Evolutionary conservation across 2,797 vertebrate genomes (phyloP).

Genomic region (Serranus cabrilla): DNA sequence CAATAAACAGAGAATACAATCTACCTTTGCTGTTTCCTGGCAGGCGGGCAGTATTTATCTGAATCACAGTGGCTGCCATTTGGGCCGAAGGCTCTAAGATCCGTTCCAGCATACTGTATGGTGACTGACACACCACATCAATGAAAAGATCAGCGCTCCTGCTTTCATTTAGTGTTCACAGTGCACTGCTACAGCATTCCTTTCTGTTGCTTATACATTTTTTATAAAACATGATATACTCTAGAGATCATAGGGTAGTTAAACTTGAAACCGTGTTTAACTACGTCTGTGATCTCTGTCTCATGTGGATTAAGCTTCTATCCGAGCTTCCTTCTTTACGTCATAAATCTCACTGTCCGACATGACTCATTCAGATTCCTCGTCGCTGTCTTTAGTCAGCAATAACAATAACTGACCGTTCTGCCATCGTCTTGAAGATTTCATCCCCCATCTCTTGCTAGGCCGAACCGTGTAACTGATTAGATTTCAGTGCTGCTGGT

Average conservation of each 20-base stretch:
- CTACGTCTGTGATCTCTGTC: constrained; percentile 14
- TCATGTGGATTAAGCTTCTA: not conserved
- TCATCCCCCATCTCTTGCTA: constrained; percentile 37
- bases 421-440: constrained; percentile 39
- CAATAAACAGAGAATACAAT: constrained; percentile 1
- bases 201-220: constrained; percentile 28
- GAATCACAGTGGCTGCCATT: constrained; percentile 9
- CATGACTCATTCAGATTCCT: not conserved
- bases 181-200: constrained; percentile 10
- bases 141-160: constrained; percentile 30
- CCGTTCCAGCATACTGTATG: not conserved
- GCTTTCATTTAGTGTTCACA: constrained; percentile 25
- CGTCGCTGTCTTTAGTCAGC: constrained; percentile 40
- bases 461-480: constrained; percentile 58
- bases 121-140: constrained; percentile 34
- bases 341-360: not conserved
- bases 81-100: constrained; percentile 10
- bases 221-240: constrained; percentile 40
- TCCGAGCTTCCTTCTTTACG: not conserved
- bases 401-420: constrained; percentile 44
- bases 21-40: not conserved
- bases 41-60: constrained; percentile 1
- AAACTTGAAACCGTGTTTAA: constrained; percentile 25
- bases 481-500: constrained; percentile 68
- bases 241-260: not conserved